phyloP scores from a whole-genome alignment of 2,888 invertebrate species.

The Coecobrya sp. region DNA sequence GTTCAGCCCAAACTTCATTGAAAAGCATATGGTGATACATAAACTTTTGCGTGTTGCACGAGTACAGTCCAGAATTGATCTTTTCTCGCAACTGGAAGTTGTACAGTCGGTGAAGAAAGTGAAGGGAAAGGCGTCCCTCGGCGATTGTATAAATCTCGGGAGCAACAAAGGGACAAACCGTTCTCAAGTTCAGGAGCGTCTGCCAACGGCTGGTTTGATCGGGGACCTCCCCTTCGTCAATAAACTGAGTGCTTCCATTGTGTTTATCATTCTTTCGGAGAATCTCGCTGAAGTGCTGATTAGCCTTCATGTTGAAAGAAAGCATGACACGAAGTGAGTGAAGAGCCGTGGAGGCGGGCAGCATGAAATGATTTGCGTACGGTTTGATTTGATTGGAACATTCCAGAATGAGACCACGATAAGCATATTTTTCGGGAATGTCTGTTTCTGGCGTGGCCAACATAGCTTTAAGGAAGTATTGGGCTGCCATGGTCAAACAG shows the following conservation, averaged over 20 bases:
- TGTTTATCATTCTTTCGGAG: not conserved
- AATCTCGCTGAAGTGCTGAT: slow-evolving; percentile 27
- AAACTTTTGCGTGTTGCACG: not conserved
- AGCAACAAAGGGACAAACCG: not conserved
- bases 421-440: slow-evolving; percentile 43
- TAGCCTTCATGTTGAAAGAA: not conserved
- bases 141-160: slow-evolving; percentile 38
- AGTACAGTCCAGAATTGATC: not conserved
- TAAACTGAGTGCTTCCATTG: not conserved
- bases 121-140: not conserved
- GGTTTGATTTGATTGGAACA: not conserved
- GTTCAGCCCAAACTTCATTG: slow-evolving; percentile 9
- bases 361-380: not conserved
- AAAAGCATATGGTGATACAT: slow-evolving; percentile 30
- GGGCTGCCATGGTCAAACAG: slow-evolving; percentile 44
- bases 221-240: slow-evolving; percentile 20
- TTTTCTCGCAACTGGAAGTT: not conserved
- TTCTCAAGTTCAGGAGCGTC: not conserved
- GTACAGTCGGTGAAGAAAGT: not conserved
- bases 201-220: not conserved
- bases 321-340: not conserved
- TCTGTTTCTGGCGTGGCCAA: not conserved
- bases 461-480: slow-evolving; percentile 45
- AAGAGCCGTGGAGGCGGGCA: not conserved
- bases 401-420: slow-evolving; percentile 23